phyloP scores from a whole-genome alignment of 2,888 invertebrate species.

The Microplitis deprimator region DNA sequence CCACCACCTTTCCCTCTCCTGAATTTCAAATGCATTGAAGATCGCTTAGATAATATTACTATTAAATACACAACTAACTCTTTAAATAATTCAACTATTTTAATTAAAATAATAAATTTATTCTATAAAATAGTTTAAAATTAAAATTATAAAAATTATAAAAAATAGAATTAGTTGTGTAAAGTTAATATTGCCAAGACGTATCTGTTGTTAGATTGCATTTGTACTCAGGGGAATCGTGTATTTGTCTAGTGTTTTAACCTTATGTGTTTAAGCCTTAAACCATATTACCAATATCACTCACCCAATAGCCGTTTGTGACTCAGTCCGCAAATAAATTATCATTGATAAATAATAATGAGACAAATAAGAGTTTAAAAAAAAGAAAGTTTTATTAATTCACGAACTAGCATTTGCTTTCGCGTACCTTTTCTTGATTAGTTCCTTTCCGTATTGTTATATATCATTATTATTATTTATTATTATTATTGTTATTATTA shows the following conservation, averaged over 20 bases:
- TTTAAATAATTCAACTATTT: slow-evolving; percentile 57
- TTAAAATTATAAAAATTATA: not conserved
- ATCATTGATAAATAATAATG: slow-evolving; percentile 45
- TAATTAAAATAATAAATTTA: slow-evolving; percentile 12
- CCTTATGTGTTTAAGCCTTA: slow-evolving; percentile 84
- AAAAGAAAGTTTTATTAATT: slow-evolving; percentile 25
- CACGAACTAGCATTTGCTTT: slow-evolving; percentile 37
- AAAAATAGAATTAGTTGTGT: not conserved
- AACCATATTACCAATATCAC: slow-evolving; percentile 61
- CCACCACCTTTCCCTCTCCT: slow-evolving; percentile 64
- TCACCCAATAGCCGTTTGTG: slow-evolving; percentile 63
- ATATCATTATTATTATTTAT: slow-evolving; percentile 22
- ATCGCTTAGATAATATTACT: slow-evolving; percentile 60
- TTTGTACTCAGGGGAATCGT: slow-evolving; percentile 73
- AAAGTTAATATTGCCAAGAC: not conserved
- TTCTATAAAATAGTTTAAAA: not conserved
- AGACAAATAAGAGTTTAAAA: slow-evolving; percentile 46
- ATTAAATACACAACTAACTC: slow-evolving; percentile 59
- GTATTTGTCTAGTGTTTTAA: slow-evolving; percentile 93
- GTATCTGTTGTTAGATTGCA: not conserved
- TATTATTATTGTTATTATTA: slow-evolving; percentile 10
- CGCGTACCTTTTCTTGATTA: slow-evolving; percentile 34
- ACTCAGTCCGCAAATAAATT: slow-evolving; percentile 52
- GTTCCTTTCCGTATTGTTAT: slow-evolving; percentile 31
- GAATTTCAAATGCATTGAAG: slow-evolving; percentile 67